Base-by-base conservation (phyloP, 2,888 invertebrate species). In the Philereme vetulata region DNA sequence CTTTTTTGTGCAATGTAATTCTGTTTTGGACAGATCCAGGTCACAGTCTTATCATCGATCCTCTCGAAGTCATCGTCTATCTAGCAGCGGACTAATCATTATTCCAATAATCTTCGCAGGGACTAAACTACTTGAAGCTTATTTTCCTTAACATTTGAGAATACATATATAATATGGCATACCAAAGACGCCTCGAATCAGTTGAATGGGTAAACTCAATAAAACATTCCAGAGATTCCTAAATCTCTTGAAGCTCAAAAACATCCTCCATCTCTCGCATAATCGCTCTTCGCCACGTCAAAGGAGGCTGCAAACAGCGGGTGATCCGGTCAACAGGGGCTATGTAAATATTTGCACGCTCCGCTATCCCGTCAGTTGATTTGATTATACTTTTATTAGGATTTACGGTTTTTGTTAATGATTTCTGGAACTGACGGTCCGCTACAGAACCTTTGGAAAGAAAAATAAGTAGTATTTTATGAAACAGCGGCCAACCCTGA, bases 261-360 rank as follows among this genome's bases (percentile, higher is more conserved):
- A 58, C 45, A 50, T 53, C 53, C 53, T 44, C 56, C 43, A 42
- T 9, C 33, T 51, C 57, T 51, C 57, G 51, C 54, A 40, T 62
- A 55, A 57, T 59, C 40, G 49, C 63, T 63, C 56, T 64, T 58
- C 56, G 65, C 60, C 49, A 68, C 70, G 67, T 69, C 70, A 69
- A 64, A 67, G 64, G 62, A 52, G 45, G 59, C 51, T 51, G 64
- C 68, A 74, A 72, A 74, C 70, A 72, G 61, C 32, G 66, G 64
- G 70, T 70, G 67, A 71, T 71, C 68, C 65, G 67, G 72, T 72
- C 74, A 70, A 71, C 72, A 69, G 65, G 56, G 66, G 51, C 65
- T 67, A 64, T 66, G 72, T 65, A 72, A 74, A 74, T 70, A 72
- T 72, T 74, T 71, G 71, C 62, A 11, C 11, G 53, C 38, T 21